Percentiles rank a stretch among this genome's conserved stretches.
phyloP scores from a whole-genome alignment of 2,888 invertebrate species.

The Brachypterus glaber region DNA sequence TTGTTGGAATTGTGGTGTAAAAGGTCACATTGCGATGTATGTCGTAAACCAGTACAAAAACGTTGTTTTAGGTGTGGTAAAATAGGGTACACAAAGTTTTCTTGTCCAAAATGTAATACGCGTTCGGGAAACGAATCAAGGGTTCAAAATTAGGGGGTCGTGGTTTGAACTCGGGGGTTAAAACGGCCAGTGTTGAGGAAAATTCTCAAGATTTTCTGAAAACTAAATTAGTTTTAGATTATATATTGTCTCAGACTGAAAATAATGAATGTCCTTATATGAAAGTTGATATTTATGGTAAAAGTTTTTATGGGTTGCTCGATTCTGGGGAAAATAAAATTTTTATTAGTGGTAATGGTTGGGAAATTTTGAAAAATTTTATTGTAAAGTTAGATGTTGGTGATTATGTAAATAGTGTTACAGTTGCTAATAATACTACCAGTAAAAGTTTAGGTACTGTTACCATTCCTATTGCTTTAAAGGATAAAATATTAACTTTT shows the following conservation, averaged over 20 bases:
- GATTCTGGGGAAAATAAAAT: constrained; percentile 15
- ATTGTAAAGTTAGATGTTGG: constrained; percentile 7
- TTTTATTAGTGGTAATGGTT: constrained; percentile 12
- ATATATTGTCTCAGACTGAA: constrained; percentile 12
- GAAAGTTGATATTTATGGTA: constrained; percentile 8
- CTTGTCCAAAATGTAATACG: constrained; percentile 13
- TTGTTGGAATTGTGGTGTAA: no score
- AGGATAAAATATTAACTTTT: constrained; percentile 8
- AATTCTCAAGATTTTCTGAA: background rate
- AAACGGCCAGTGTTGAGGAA: background rate
- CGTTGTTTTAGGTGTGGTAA: constrained; percentile 5
- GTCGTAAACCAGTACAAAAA: background rate
- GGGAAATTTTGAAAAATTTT: constrained; percentile 7
- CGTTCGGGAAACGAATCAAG: constrained; percentile 17
- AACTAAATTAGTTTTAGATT: constrained; percentile 9
- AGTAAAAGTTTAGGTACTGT: constrained; percentile 10
- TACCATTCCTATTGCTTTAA: constrained; percentile 8
- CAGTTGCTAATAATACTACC: constrained; percentile 13
- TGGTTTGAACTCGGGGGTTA: background rate
- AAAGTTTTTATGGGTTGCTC: constrained; percentile 7
- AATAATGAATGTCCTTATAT: constrained; percentile 13
- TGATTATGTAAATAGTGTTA: constrained; percentile 2
- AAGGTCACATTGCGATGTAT: no score
- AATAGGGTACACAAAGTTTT: constrained; percentile 2
- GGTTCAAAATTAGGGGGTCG: constrained; percentile 11